Evolutionary conservation across 2,797 vertebrate genomes (phyloP), one percentile per base, ranked within the genome.

Genomic region (Ctenochaetus hawaiiensis): DNA sequence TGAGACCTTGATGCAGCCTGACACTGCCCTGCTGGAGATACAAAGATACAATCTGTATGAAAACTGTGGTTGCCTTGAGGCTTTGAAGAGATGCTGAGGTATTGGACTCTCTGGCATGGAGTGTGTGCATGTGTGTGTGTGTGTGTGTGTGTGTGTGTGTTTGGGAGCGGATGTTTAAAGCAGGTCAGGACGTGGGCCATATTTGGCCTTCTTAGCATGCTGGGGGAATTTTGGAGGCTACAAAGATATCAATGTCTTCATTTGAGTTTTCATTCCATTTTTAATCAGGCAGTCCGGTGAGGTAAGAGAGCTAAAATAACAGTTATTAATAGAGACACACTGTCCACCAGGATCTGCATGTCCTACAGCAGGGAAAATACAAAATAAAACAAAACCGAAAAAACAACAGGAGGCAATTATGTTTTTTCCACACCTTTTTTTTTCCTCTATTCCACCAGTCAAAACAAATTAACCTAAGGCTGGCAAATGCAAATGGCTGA

Each of bases 261-360:
- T 93, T 91, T 82, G 78, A 80, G 62, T 85, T 88, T 87, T 86
- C 63, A 71, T 89, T 92, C 82, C 1, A 82, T 84, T 91, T 91
- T 91, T 87, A 93, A 93, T 94, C 89, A 90, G 81, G 68, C 67
- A 70, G 78, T 78, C 83, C 82, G 70, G 74, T 66, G 80, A 89
- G 81, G 83, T 91, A 84, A 81, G 53, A 37, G 60, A 77, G 82
- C 82, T 87, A 78, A 91, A 91, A 89, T 87, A 89, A 89, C 77
- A 80, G 75, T 72, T 90, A 85, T 93, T 91, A 90, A 91, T 89
- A 91, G 87, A 82, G 67, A 66, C 71, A 67, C 59, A 34, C 74
- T 78, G 78, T 85, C 89, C 72, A 75, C 69, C 56, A 78, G 74
- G 77, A 85, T 78, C 64, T 77, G 71, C 22, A 72, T 83, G 73